Evolutionary conservation across 2,888 invertebrate species (phyloP), one percentile per base, ranked within the genome.

Genomic region (Dorcus parallelipipedus): DNA sequence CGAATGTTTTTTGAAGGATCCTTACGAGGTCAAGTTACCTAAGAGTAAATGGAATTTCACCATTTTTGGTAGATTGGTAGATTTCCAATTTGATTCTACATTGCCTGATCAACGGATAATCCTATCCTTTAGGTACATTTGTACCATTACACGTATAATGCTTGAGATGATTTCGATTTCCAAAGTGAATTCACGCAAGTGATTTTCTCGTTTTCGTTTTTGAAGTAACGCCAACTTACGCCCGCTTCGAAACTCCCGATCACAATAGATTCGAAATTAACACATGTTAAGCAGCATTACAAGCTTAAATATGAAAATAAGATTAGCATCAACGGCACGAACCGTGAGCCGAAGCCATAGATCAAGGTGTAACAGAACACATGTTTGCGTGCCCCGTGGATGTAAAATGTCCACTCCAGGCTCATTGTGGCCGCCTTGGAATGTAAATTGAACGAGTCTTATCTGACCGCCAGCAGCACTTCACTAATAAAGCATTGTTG

Each of bases 381-480:
- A 64, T 66, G 67, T 67, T 63, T 60, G 56, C 73, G 72, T 71
- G 73, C 69, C 65, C 66, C 60, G 68, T 69, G 71, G 74, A 75
- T 73, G 72, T 75, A 70, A 74, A 73, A 72, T 75, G 74, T 76
- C 75, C 75, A 75, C 73, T 75, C 68, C 64, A 69, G 68, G 69
- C 68, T 74, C 72, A 73, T 75, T 73, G 74, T 75, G 67, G 71
- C 69, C 68, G 43, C 71, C 69, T 72, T 71, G 75, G 77, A 77
- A 77, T 77, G 76, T 76, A 76, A 77, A 77, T 76, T 75, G 75
- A 76, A 77, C 74, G 70, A 70, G 72, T 74, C 74, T 76, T 76
- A 75, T 76, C 75, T 76, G 68, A 66, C 70, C 69, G 69, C 70
- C 74, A 75, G 73, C 74, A 74, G 71, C 71, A 71, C 73, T 71